Percentiles rank a stretch among this genome's conserved stretches.
These are phyloP conservation scores for Archegozetes longisetosus DNA, from an alignment of 1,140 invertebrate species.

Conservation along the genomic window DNA sequence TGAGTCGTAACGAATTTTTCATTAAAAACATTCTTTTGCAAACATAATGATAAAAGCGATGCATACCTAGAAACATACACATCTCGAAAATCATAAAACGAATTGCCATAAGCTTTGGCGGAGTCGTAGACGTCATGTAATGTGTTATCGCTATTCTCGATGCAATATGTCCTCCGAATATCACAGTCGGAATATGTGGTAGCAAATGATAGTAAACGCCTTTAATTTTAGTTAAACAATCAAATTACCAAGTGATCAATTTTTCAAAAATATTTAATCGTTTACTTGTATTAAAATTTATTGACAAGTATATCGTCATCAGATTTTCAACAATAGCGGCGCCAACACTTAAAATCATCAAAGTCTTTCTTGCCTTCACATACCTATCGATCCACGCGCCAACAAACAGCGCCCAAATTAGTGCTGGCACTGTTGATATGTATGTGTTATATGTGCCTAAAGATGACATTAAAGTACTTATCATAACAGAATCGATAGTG, in stretches of 20 bases:
- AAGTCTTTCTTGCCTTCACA: not conserved
- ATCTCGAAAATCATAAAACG: not conserved
- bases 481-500: no score
- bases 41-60: no score
- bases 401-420: not conserved
- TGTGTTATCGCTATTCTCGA: not conserved
- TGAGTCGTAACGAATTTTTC: no score
- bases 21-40: no score
- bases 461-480: no score
- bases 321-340: not conserved
- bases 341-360: not conserved
- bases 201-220: not conserved
- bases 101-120: not conserved
- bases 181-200: not conserved
- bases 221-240: not conserved
- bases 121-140: not conserved
- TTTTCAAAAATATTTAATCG: not conserved
- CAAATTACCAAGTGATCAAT: not conserved
- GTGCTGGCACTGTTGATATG: not conserved
- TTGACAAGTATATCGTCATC: not conserved
- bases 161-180: not conserved
- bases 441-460: not conserved
- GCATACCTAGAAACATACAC: not conserved
- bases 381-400: not conserved
- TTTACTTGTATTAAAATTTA: not conserved